Percentiles rank a stretch among this genome's conserved stretches.
Conservation (phyloP, 2,888 invertebrate genomes). For the Melanargia galathea region DNA sequence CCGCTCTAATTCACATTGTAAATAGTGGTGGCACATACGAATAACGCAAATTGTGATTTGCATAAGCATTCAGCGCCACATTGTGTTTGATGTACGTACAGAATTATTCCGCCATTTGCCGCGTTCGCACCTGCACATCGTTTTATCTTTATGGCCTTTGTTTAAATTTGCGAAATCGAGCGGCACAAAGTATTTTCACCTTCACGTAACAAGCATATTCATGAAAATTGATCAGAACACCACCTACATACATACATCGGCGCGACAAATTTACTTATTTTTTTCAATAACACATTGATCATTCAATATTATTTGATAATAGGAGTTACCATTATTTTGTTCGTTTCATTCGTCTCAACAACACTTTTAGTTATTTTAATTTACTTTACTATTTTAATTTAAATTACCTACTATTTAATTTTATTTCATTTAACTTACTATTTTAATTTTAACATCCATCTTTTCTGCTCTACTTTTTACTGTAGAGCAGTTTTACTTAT, state of each 20-base stretch:
- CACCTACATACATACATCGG: constrained; percentile 21
- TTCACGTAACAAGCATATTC: constrained; percentile 27
- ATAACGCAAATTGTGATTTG: constrained; percentile 59
- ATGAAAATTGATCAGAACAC: constrained; percentile 28
- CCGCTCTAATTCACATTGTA: not conserved
- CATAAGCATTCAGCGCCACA: constrained; percentile 58
- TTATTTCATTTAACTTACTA: too few species aligned
- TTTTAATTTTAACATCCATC: too few species aligned
- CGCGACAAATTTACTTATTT: constrained; percentile 10
- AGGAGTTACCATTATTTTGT: not conserved
- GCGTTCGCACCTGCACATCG: constrained; percentile 44
- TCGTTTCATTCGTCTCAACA: not conserved
- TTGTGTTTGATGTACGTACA: constrained; percentile 42
- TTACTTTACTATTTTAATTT: not conserved
- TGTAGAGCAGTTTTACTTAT: too few species aligned
- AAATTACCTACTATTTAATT: too few species aligned
- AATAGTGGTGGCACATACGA: constrained; percentile 31
- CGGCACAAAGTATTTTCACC: constrained; percentile 38
- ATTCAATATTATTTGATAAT: too few species aligned
- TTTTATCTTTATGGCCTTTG: constrained; percentile 39
- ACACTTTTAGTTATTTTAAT: not conserved
- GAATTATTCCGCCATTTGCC: constrained; percentile 50
- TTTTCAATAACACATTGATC: too few species aligned
- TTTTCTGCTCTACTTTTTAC: too few species aligned
- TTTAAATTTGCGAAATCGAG: constrained; percentile 41